Evolutionary conservation across 2,797 vertebrate genomes (phyloP).

Genomic region (Oryzias sinensis): DNA sequence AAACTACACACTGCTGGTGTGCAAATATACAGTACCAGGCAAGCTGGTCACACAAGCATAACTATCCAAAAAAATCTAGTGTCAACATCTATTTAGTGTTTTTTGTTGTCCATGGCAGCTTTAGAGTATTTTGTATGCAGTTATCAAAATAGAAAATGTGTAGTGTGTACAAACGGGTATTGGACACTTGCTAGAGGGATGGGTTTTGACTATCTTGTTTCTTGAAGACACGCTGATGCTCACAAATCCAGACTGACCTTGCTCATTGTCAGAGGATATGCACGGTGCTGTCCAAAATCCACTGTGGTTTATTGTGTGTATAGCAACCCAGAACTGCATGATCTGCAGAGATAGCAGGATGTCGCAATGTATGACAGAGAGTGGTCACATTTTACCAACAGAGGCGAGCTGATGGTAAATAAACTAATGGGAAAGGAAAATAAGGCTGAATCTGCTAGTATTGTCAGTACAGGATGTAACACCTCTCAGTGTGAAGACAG

Average conservation of each 20-base stretch:
- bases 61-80: slow-evolving; percentile 48
- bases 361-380: slow-evolving; percentile 29
- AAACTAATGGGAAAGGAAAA: slow-evolving; percentile 39
- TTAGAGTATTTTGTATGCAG: slow-evolving; percentile 22
- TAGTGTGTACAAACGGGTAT: slow-evolving; percentile 23
- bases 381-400: slow-evolving; percentile 28
- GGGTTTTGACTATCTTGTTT: slow-evolving; percentile 19
- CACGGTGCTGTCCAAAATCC: slow-evolving; percentile 18
- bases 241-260: slow-evolving; percentile 49
- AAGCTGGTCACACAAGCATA: slow-evolving; percentile 49
- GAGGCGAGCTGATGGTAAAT: slow-evolving; percentile 47
- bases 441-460: slow-evolving; percentile 42
- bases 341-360: slow-evolving; percentile 17
- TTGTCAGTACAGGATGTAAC: slow-evolving; percentile 30
- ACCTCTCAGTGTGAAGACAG: slow-evolving; percentile 29
- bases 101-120: slow-evolving; percentile 23
- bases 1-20: slow-evolving; percentile 22
- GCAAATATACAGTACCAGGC: slow-evolving; percentile 30
- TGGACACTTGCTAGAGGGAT: slow-evolving; percentile 7
- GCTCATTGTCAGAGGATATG: slow-evolving; percentile 37
- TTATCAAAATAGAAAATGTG: slow-evolving; percentile 15
- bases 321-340: slow-evolving; percentile 19
- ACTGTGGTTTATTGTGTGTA: slow-evolving; percentile 25
- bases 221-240: slow-evolving; percentile 41
- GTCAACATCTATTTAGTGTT: slow-evolving; percentile 34